Conservation (phyloP, 1,140 invertebrate genomes). For the Drosophila novamexicana region DNA sequence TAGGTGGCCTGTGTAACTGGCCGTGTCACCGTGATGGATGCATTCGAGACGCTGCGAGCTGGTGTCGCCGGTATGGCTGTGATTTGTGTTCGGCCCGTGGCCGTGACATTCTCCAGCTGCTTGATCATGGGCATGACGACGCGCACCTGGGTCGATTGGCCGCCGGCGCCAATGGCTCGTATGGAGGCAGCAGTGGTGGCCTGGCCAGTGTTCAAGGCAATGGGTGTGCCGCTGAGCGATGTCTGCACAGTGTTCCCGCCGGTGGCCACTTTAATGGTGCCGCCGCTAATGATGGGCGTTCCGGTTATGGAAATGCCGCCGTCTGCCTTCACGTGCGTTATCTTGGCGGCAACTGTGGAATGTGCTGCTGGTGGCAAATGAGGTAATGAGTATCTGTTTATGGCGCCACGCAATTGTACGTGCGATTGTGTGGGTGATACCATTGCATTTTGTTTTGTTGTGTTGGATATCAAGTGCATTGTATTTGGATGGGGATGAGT, state of each 20-base stretch:
- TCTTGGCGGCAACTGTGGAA: constrained; percentile 76
- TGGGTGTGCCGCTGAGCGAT: constrained; percentile 65
- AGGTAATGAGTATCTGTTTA: constrained; percentile 75
- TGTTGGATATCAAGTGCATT: constrained; percentile 45
- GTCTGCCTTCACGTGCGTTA: constrained; percentile 76
- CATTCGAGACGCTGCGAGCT: constrained; percentile 73
- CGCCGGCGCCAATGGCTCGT: constrained; percentile 71
- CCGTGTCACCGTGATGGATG: constrained; percentile 82
- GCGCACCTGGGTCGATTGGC: constrained; percentile 80
- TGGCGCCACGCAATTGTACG: constrained; percentile 64
- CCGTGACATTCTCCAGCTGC: constrained; percentile 76
- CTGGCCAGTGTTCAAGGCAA: constrained; percentile 64
- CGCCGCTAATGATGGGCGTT: constrained; percentile 68
- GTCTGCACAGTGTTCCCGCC: constrained; percentile 56
- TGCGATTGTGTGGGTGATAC: constrained; percentile 62
- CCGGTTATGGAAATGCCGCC: constrained; percentile 67
- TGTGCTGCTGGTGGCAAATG: constrained; percentile 74
- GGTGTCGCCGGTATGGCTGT: constrained; percentile 79
- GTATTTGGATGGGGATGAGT: constrained; percentile 57
- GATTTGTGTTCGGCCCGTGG: constrained; percentile 76
- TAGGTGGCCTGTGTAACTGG: constrained; percentile 75
- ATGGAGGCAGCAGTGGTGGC: constrained; percentile 71
- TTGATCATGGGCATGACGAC: constrained; percentile 83
- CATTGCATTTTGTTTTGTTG: constrained; percentile 51
- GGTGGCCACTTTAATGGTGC: constrained; percentile 73